Percentiles rank a stretch among this genome's conserved stretches.
Conservation (phyloP, 2,888 invertebrate genomes). For the Tetragonula carbonaria region DNA sequence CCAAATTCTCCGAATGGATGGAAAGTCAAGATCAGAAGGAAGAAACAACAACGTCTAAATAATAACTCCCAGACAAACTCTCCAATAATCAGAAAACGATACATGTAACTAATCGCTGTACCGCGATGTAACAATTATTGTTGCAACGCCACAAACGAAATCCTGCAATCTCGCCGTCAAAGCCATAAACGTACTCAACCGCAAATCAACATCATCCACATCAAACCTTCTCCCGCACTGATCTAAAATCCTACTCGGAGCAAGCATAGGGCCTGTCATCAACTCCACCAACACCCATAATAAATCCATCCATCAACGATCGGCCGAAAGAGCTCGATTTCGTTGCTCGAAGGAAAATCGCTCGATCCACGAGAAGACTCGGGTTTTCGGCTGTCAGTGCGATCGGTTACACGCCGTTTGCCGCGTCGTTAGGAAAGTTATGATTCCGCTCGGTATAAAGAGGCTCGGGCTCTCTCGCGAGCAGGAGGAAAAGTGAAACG, state of each 20-base stretch:
- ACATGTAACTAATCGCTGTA: background rate
- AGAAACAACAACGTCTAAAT: no score
- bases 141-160: background rate
- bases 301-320: background rate
- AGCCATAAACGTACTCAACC: background rate
- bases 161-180: background rate
- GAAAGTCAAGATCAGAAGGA: no score
- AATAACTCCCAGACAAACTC: no score
- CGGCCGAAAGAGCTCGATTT: background rate
- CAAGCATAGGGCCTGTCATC: no score
- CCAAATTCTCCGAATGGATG: no score
- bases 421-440: constrained; percentile 54
- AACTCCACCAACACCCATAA: background rate
- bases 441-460: constrained; percentile 50
- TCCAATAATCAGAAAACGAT: background rate
- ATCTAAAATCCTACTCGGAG: background rate
- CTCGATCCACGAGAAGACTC: constrained; percentile 14
- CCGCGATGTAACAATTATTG: no score
- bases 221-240: background rate
- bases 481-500: constrained; percentile 38
- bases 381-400: constrained; percentile 37
- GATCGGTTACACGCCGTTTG: constrained; percentile 64
- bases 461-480: constrained; percentile 17
- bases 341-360: constrained; percentile 29
- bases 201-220: background rate